phyloP scores from a whole-genome alignment of 2,888 invertebrate species.

The Philaethria dido region DNA sequence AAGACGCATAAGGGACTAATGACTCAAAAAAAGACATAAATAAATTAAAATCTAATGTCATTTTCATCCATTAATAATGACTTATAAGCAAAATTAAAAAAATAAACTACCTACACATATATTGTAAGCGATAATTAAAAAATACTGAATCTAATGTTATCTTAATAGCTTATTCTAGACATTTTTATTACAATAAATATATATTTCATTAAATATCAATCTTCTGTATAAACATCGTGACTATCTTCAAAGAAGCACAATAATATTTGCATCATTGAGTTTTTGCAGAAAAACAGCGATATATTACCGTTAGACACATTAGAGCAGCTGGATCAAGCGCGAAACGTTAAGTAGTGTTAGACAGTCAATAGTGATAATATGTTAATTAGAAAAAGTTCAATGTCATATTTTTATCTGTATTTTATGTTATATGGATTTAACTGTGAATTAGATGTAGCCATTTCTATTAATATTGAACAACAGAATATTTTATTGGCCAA shows the following conservation, averaged over 20 bases:
- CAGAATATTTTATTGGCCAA: too few species aligned
- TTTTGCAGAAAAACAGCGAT: conserved; percentile 24
- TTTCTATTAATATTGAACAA: too few species aligned
- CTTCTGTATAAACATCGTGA: conserved; percentile 1
- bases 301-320: conserved; percentile 20
- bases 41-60: too few species aligned
- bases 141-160: too few species aligned
- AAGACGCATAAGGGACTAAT: too few species aligned
- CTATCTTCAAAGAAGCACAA: neutral
- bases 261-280: conserved; percentile 16
- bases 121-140: too few species aligned
- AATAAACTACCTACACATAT: too few species aligned
- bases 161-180: neutral
- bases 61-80: too few species aligned
- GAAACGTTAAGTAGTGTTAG: conserved; percentile 18
- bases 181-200: neutral
- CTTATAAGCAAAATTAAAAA: too few species aligned
- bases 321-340: conserved; percentile 21
- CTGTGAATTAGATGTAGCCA: too few species aligned
- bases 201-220: conserved; percentile 8
- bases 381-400: neutral
- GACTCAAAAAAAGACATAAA: too few species aligned
- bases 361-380: neutral
- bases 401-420: neutral
- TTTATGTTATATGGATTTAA: too few species aligned